Percentiles rank a stretch among this genome's conserved stretches.
Evolutionary conservation across 2,797 vertebrate genomes (phyloP).

Genomic region (Chrosomus eos): DNA sequence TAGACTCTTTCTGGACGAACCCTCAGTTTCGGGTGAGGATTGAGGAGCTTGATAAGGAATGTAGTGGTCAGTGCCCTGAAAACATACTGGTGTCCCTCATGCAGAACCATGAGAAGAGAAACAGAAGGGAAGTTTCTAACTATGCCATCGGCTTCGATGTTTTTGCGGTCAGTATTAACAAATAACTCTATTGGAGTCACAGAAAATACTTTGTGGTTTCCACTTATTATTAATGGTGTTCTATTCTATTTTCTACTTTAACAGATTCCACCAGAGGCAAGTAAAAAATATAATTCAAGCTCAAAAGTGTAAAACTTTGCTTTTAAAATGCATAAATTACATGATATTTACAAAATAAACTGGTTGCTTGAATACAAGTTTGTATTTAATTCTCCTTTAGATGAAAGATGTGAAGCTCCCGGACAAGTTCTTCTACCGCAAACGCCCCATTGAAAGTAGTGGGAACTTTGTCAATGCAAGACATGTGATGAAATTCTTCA

Average conservation of each 20-base stretch:
- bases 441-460: background rate
- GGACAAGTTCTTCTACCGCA: slow-evolving; percentile 37
- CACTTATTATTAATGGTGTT: background rate
- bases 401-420: slow-evolving; percentile 36
- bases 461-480: slow-evolving; percentile 29
- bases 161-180: slow-evolving; percentile 51
- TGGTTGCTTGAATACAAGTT: background rate
- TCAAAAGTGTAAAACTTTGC: background rate
- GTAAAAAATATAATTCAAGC: background rate
- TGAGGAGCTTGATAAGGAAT: slow-evolving; percentile 16
- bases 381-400: slow-evolving; percentile 24
- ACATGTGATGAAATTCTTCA: slow-evolving; percentile 55
- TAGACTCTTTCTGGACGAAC: slow-evolving; percentile 86
- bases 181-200: background rate
- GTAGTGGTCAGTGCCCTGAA: slow-evolving; percentile 53
- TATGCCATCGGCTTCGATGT: slow-evolving; percentile 63
- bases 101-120: slow-evolving; percentile 84
- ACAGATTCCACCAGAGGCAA: slow-evolving; percentile 45
- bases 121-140: slow-evolving; percentile 72
- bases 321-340: background rate
- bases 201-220: background rate
- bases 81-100: slow-evolving; percentile 85
- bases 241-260: slow-evolving; percentile 1
- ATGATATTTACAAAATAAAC: background rate
- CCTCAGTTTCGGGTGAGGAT: slow-evolving; percentile 82